Base-by-base conservation (phyloP, 23 tunicate species). In the Ascidia mentula region DNA sequence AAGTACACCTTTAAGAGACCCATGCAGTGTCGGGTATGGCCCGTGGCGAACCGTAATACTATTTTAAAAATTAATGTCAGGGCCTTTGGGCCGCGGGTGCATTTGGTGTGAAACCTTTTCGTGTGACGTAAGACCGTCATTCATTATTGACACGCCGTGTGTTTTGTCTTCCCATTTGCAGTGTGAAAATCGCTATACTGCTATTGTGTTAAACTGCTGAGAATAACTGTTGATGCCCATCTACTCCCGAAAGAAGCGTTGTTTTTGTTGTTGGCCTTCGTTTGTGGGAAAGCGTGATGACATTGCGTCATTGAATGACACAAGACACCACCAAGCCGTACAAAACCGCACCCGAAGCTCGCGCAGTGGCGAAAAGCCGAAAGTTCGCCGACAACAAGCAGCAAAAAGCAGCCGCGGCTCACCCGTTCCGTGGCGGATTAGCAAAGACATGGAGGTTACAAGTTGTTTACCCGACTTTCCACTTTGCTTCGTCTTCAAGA, bases 381-480 rank as follows among this genome's bases (percentile, higher is more conserved):
- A 26, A 26, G 24, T 28, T 26, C 22, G 65, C 28, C 65, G 65
- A 3, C 65, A 26, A 28, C 65, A 53, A 28, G 28, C 65, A 53
- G 65, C 65, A 53, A 53, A 53, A 53, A 53, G 13, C 65, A 53
- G 13, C 65, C 1, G 1, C 65, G 65, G 2, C 13, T 53, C 65
- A 28, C 65, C 65, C 65, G 24, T 20, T 26, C 24, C 65, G 65
- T 53, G 65, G 28, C 65, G 65, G 65, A 53, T 53, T 53, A 53
- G 24, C 28, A 1, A 26, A 28, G 61, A 46, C 42, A 81, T 81
- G 85, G 88, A 84, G 31, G 69, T 77, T 28, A 36, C 88, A 18
- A 84, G 82, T 40, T 84, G 88, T 65, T 77, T 84, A 34, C 88
- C 88, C 36, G 88, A 84, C 36, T 84, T 84, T 45, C 88, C 88